These are phyloP conservation scores for Centrocercus urophasianus DNA, from an alignment of 2,113 vertebrate species.

Conservation along the genomic window DNA sequence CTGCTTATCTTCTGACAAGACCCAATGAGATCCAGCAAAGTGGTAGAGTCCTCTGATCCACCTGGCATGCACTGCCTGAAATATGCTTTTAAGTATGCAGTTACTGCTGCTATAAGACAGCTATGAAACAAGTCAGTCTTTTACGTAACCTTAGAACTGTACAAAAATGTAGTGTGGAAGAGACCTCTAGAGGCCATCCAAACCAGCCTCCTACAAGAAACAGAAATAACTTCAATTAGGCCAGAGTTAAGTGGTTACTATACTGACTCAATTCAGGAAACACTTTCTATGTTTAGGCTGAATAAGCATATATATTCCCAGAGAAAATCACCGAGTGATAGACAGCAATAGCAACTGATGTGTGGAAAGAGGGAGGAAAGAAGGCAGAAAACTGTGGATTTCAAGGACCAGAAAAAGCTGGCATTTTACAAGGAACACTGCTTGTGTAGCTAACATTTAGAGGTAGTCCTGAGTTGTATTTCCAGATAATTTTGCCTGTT, in stretches of 20 bases:
- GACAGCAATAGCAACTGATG: not conserved
- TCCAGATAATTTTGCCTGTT: not conserved
- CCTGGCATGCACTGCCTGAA: not conserved
- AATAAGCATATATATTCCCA: not conserved
- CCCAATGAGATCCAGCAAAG: not conserved
- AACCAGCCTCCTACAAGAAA: not conserved
- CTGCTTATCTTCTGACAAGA: not conserved
- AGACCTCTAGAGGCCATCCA: conserved; percentile 48
- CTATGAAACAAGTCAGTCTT: not conserved
- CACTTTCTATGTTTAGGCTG: not conserved
- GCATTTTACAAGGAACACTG: not conserved
- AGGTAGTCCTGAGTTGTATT: not conserved
- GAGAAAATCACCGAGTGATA: not conserved
- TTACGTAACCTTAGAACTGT: not conserved
- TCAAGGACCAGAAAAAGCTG: not conserved
- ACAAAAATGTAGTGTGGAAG: conserved; percentile 6
- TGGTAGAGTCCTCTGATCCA: not conserved
- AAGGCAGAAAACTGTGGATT: not conserved
- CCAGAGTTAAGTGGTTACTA: not conserved
- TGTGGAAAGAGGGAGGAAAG: not conserved
- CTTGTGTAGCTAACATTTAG: not conserved
- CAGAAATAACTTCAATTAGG: not conserved
- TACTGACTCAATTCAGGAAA: not conserved
- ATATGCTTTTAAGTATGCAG: not conserved
- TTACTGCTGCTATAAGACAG: not conserved